Evolutionary conservation across 1,140 invertebrate genomes (phyloP).

Genomic region (Eurosta solidaginis): DNA sequence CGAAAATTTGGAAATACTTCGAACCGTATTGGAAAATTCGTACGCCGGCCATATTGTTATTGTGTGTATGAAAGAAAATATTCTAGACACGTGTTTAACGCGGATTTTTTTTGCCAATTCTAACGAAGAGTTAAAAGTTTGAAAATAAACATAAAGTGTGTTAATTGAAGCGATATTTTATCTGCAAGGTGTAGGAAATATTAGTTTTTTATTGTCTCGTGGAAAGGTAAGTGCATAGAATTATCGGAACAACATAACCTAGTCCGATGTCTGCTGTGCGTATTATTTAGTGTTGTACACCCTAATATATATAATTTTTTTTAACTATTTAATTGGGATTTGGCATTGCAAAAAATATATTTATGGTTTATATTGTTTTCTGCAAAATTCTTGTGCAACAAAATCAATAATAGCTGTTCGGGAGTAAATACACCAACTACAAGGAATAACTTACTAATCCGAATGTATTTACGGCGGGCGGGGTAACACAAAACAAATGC

Average conservation of each 20-base stretch:
- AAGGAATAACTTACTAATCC: neutral
- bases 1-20: neutral
- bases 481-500: neutral
- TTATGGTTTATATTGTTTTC: neutral
- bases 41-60: conserved; percentile 59
- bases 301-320: neutral
- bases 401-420: neutral
- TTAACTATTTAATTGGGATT: neutral
- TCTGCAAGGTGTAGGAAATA: neutral
- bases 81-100: conserved; percentile 57
- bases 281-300: too few species aligned
- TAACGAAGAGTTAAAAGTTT: conserved; percentile 38
- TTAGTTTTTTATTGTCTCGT: conserved; percentile 31
- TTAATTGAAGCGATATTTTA: neutral
- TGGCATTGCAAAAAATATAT: neutral
- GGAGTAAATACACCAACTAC: neutral
- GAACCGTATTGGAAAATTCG: neutral
- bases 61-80: conserved; percentile 48
- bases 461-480: neutral
- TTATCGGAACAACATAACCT: conserved; percentile 54
- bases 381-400: neutral
- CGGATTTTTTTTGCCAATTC: conserved; percentile 34
- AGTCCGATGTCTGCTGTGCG: conserved; percentile 8
- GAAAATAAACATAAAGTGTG: conserved; percentile 34
- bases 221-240: conserved; percentile 34